These are phyloP conservation scores for Parnassius smintheus DNA, from an alignment of 2,888 invertebrate species.

Conservation along the genomic window DNA sequence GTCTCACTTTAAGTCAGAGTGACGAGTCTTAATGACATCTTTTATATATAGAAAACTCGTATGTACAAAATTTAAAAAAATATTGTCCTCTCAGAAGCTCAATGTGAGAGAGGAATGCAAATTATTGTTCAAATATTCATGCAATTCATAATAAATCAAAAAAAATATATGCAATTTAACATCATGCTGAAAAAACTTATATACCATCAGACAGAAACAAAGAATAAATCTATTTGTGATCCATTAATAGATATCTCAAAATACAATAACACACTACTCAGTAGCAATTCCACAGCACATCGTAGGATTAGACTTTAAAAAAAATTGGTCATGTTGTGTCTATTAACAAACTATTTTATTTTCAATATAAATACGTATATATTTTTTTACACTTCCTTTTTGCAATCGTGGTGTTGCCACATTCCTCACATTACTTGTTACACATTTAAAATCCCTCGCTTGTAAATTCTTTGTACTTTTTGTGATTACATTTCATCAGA, in stretches of 20 bases:
- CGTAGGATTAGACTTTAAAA: constrained; percentile 36
- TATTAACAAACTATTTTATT: constrained; percentile 46
- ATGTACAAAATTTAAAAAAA: constrained; percentile 3
- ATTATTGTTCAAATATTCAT: constrained; percentile 38
- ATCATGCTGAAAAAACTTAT: constrained; percentile 16
- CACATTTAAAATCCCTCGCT: constrained; percentile 50
- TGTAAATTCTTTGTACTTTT: constrained; percentile 71
- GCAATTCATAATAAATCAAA: constrained; percentile 1
- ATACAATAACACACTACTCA: constrained; percentile 45
- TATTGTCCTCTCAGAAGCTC: constrained; percentile 43
- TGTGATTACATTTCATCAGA: constrained; percentile 60
- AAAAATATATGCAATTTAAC: constrained; percentile 18
- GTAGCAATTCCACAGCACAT: constrained; percentile 63
- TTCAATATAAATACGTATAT: constrained; percentile 56
- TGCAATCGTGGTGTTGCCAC: constrained; percentile 45
- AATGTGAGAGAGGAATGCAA: constrained; percentile 47
- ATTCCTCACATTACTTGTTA: constrained; percentile 36
- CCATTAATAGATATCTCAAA: constrained; percentile 32
- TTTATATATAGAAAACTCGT: too few species aligned
- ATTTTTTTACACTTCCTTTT: constrained; percentile 56
- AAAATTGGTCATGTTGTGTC: constrained; percentile 57
- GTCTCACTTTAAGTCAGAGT: too few species aligned
- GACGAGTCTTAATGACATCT: too few species aligned
- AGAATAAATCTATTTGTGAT: constrained; percentile 25
- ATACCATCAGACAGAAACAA: constrained; percentile 24